phyloP scores from a whole-genome alignment of 2,113 vertebrate species.

The Ceyx cyanopectus region DNA sequence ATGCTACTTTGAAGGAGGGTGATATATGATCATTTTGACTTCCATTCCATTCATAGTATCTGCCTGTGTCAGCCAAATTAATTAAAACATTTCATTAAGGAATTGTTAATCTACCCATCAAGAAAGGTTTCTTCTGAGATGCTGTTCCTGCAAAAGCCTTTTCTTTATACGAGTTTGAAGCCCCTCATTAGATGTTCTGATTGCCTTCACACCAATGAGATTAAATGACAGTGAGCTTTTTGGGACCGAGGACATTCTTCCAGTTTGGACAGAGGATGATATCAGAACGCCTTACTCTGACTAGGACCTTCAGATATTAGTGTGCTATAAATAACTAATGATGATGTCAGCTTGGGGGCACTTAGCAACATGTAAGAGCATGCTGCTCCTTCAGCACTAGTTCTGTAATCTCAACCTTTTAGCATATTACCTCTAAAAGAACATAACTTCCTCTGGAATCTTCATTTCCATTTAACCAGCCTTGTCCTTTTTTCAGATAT shows the following conservation, averaged over 20 bases:
- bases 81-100: conserved; percentile 4
- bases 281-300: neutral
- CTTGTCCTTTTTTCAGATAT: conserved; percentile 31
- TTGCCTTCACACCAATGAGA: neutral
- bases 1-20: neutral
- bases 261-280: neutral
- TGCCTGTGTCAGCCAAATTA: conserved; percentile 4
- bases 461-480: conserved; percentile 48
- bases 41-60: neutral
- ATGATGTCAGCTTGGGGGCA: conserved; percentile 38
- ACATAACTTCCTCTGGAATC: conserved; percentile 35
- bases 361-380: neutral
- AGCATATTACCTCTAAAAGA: conserved; percentile 47
- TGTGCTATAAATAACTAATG: conserved; percentile 53
- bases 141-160: neutral
- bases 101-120: neutral
- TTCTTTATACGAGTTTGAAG: neutral
- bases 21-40: neutral
- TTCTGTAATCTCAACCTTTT: conserved; percentile 58
- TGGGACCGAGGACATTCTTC: neutral
- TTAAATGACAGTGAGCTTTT: neutral
- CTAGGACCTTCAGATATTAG: neutral
- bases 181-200: neutral
- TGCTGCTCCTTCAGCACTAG: conserved; percentile 29
- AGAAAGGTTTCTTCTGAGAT: neutral